Base-by-base conservation (phyloP, 2,888 invertebrate species). In the Cerceris rybyensis region DNA sequence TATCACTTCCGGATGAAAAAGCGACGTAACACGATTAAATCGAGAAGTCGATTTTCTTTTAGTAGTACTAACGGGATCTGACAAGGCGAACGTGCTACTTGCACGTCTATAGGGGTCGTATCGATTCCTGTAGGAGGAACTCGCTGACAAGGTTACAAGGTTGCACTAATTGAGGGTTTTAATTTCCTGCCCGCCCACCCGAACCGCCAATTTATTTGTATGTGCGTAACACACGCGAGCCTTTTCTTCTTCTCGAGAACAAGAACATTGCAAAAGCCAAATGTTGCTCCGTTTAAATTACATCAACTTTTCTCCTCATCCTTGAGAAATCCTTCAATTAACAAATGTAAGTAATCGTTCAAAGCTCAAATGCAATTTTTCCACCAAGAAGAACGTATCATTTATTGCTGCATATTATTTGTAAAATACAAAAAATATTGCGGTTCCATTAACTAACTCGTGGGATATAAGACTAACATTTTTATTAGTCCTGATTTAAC, bases 81-180 rank as follows among this genome's bases (percentile, higher is more conserved):
- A 70, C 83, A 71, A 81, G 75, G 75, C 75, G 59, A 78, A 73
- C 73, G 54, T 46, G 66, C 63, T 66, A 72, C 65, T 72, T 57
- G 67, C 52, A 42, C 58, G 41, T 66, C 71, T 70, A 72, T 67
- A 79, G 70, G 9, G 57, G 60, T 43, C 54, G 77, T 87, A 85
- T 86, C 80, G 87, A 86, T 84, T 85, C 79, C 70, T 71, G 63
- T 66, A 58, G 77, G 71, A 78, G 86, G 79, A 85, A 82, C 81
- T 74, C 72, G 81, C 86, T 81, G 86, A 87, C 86, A 84, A 81
- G 87, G 84, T 87, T 86, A 82, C 85, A 86, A 87, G 87, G 86
- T 86, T 87, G 82, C 78, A 49, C 82, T 87, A 87, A 87, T 86
- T 82, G 81, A 80, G 70, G 78, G 70, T 87, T 86, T 87, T 87